Conservation (phyloP, 1,140 invertebrate species). For the Lepidotrigona ventralis region DNA sequence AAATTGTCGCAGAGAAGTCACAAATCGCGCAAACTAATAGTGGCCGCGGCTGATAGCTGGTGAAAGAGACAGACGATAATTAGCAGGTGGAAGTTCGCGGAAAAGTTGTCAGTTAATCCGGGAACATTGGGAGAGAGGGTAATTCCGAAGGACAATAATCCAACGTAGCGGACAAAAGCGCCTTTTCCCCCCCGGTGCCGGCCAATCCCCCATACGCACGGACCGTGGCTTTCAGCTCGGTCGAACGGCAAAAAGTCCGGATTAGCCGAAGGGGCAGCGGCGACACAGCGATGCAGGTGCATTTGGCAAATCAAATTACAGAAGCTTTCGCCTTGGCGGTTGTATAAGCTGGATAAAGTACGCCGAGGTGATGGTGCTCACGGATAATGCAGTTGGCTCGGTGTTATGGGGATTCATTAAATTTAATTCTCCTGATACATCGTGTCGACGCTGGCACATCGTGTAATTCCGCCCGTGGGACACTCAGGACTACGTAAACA, state of each 20-base stretch:
- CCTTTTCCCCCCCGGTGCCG: neutral
- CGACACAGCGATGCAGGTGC: neutral
- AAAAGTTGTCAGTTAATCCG: neutral
- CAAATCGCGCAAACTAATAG: neutral
- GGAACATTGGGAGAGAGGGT: neutral
- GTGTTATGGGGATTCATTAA: conserved; percentile 37
- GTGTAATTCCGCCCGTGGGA: conserved; percentile 9
- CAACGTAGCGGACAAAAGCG: neutral
- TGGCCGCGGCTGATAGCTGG: neutral
- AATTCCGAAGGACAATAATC: neutral
- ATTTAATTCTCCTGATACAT: conserved; percentile 48
- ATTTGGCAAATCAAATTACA: conserved; percentile 39
- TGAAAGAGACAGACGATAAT: neutral
- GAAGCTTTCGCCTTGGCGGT: conserved; percentile 28
- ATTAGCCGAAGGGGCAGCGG: neutral
- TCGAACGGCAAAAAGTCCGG: conserved; percentile 3
- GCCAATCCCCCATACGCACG: neutral
- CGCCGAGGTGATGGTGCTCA: neutral
- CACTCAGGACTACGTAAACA: neutral
- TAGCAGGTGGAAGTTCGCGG: neutral
- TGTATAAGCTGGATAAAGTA: conserved; percentile 30
- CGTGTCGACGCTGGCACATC: neutral
- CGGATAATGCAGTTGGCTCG: conserved; percentile 27
- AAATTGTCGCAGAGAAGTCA: neutral
- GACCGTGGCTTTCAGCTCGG: neutral